Conservation (phyloP, 2,888 invertebrate species). For the Rhynchonema sp. region DNA sequence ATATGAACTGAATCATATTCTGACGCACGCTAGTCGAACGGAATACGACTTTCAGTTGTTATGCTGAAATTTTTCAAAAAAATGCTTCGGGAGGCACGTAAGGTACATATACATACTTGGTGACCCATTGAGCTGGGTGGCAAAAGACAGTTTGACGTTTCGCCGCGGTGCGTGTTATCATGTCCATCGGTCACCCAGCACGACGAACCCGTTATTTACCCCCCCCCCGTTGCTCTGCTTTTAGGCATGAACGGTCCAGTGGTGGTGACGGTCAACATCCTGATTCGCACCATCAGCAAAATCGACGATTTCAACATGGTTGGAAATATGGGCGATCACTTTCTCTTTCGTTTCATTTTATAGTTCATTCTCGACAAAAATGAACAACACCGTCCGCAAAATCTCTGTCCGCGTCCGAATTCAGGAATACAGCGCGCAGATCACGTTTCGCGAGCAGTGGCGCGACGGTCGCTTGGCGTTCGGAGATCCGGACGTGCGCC, state of each 20-base stretch:
- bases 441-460: conserved; percentile 94
- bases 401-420: neutral
- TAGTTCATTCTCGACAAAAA: neutral
- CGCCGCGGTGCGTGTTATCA: too few relatives aligned
- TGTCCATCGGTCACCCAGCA: too few relatives aligned
- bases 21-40: too few relatives aligned
- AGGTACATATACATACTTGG: too few relatives aligned
- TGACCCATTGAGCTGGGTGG: too few relatives aligned
- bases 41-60: too few relatives aligned
- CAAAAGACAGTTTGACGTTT: too few relatives aligned
- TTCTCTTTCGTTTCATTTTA: neutral
- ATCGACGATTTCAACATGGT: conserved; percentile 99
- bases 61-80: too few relatives aligned
- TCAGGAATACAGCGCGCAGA: conserved; percentile 78
- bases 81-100: too few relatives aligned
- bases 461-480: conserved; percentile 53
- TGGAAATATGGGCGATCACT: too few relatives aligned
- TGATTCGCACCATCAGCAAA: conserved; percentile 89
- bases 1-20: too few relatives aligned
- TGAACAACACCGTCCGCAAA: neutral
- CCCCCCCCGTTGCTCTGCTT: neutral
- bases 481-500: conserved; percentile 9
- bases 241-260: conserved; percentile 48
- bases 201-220: too few relatives aligned
- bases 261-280: conserved; percentile 88